Percentiles rank a stretch among this genome's conserved stretches.
These are phyloP conservation scores for Radopholus similis DNA, from an alignment of 1,140 invertebrate species.

Conservation along the genomic window DNA sequence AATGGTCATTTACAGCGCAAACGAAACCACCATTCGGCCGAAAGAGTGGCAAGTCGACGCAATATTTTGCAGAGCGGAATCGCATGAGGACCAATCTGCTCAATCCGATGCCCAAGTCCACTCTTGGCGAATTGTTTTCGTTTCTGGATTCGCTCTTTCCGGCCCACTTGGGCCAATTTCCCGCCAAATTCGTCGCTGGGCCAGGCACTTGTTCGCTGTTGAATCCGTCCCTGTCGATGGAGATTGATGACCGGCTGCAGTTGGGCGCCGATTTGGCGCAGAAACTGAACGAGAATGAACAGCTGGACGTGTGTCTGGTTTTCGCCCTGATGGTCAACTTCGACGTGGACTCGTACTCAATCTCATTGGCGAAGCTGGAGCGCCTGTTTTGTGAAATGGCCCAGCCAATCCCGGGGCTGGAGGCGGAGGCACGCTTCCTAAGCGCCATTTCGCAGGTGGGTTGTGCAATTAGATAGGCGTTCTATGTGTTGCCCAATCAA, in stretches of 20 bases:
- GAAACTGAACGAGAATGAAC: not conserved
- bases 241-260: not conserved
- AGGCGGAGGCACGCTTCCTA: slow-evolving; percentile 14
- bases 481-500: not conserved
- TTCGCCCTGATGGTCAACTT: slow-evolving; percentile 14
- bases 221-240: slow-evolving; percentile 4
- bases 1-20: not conserved
- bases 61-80: no score
- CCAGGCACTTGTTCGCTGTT: not conserved
- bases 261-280: not conserved
- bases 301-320: slow-evolving; percentile 15
- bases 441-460: slow-evolving; percentile 1
- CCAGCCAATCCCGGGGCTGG: not conserved
- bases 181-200: not conserved
- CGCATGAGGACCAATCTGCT: no score
- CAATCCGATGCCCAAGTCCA: no score
- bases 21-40: not conserved
- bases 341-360: not conserved
- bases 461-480: not conserved
- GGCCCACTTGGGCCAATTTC: not conserved
- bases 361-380: slow-evolving; percentile 4
- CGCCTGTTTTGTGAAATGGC: slow-evolving; percentile 6
- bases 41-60: not conserved
- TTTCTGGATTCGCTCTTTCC: slow-evolving; percentile 11
- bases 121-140: not conserved